Conservation (phyloP, 2,888 invertebrate genomes). For the Morpho achilles region DNA sequence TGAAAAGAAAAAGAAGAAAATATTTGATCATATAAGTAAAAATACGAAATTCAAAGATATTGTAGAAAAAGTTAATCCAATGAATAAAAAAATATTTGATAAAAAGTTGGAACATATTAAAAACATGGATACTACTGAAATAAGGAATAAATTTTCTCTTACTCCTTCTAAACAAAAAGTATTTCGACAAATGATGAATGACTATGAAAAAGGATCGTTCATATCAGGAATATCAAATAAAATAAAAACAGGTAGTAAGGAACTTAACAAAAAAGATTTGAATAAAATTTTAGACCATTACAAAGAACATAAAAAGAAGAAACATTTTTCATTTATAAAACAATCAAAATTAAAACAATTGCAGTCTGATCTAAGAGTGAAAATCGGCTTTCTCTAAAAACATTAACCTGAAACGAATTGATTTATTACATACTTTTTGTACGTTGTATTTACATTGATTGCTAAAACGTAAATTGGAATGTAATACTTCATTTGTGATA, state of each 20-base stretch:
- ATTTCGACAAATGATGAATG: constrained; percentile 36
- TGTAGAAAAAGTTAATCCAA: constrained; percentile 1
- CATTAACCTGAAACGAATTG: not conserved
- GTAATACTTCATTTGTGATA: constrained; percentile 40
- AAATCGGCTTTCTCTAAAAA: constrained; percentile 11
- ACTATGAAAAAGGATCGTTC: constrained; percentile 33
- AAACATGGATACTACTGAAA: constrained; percentile 19
- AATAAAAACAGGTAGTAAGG: constrained; percentile 28
- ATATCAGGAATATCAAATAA: constrained; percentile 20
- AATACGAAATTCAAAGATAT: constrained; percentile 3
- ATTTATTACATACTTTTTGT: constrained; percentile 4
- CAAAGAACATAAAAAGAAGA: constrained; percentile 17
- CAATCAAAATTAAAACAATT: constrained; percentile 29
- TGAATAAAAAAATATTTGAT: not conserved
- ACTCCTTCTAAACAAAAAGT: constrained; percentile 32
- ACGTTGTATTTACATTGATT: constrained; percentile 29
- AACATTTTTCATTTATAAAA: constrained; percentile 21
- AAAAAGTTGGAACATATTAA: constrained; percentile 12
- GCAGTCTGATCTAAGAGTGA: constrained; percentile 27
- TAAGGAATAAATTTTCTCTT: constrained; percentile 33
- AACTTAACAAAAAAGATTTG: constrained; percentile 29
- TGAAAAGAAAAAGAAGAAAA: constrained; percentile 15
- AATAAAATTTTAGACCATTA: constrained; percentile 30
- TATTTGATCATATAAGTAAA: not conserved
- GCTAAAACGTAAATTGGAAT: constrained; percentile 44